Percentiles rank a stretch among this genome's conserved stretches.
These are phyloP conservation scores for Leptodactylus fallax DNA, from an alignment of 2,797 vertebrate species.

Conservation along the genomic window DNA sequence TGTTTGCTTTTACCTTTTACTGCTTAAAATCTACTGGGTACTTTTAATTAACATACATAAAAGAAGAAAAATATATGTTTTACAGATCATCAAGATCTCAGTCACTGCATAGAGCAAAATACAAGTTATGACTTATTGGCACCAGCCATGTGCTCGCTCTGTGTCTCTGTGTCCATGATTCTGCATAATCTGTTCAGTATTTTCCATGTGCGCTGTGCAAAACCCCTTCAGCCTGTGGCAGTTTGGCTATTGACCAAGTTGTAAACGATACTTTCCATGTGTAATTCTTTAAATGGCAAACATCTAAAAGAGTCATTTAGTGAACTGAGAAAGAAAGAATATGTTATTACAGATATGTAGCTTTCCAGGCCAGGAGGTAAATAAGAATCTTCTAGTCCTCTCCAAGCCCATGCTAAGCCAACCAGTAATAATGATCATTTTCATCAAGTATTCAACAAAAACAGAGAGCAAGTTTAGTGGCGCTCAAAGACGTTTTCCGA, in stretches of 20 bases:
- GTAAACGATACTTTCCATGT: slow-evolving; percentile 39
- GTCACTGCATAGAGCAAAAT: slow-evolving; percentile 18
- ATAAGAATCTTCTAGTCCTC: neutral
- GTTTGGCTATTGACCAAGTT: slow-evolving; percentile 41
- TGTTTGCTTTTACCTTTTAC: slow-evolving; percentile 48
- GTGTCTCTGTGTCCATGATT: slow-evolving; percentile 26
- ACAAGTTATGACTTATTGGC: slow-evolving; percentile 51
- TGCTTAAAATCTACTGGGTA: slow-evolving; percentile 45
- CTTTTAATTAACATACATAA: slow-evolving; percentile 51
- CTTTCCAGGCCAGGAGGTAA: neutral
- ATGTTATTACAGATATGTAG: neutral
- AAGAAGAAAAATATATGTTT: slow-evolving; percentile 58
- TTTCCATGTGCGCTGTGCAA: slow-evolving; percentile 28
- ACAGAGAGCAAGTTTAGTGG: neutral
- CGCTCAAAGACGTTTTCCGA: neutral
- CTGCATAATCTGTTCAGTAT: neutral
- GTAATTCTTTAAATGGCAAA: slow-evolving; percentile 29
- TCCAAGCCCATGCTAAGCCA: neutral
- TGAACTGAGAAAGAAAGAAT: slow-evolving; percentile 3
- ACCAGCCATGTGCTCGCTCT: slow-evolving; percentile 17
- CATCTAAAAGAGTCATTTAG: slow-evolving; percentile 21
- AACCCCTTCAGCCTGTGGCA: slow-evolving; percentile 39
- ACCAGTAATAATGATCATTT: neutral
- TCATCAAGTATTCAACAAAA: neutral
- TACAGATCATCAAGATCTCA: slow-evolving; percentile 44